A percentile compares a stretch with the other conserved stretches of the same genome.
phyloP scores from a whole-genome alignment of 2,113 vertebrate species.

The Scophthalmus maximus region DNA sequence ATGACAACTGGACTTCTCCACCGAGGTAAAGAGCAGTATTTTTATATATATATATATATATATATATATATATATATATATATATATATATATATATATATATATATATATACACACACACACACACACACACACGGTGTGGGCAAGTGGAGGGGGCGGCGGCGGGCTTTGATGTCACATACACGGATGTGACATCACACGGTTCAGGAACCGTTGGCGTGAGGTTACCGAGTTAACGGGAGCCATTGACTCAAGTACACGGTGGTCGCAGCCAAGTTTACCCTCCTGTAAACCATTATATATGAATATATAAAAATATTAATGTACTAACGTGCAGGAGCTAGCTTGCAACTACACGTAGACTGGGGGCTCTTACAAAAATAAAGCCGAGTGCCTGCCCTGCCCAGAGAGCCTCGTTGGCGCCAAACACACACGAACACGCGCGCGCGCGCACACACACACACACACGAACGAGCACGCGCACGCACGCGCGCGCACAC shows the following conservation, averaged over 20 bases:
- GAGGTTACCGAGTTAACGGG: neutral
- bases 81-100: too few species aligned
- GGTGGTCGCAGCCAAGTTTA: too few species aligned
- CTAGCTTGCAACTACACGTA: neutral
- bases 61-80: too few species aligned
- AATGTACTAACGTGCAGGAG: neutral
- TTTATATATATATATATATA: too few species aligned
- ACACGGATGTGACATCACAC: conserved; percentile 46
- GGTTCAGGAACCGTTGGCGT: neutral
- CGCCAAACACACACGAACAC: conserved; percentile 72
- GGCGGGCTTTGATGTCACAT: neutral
- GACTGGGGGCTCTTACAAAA: neutral
- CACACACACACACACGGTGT: neutral
- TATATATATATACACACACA: neutral
- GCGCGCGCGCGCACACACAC: conserved; percentile 35
- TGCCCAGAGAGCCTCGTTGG: conserved; percentile 65
- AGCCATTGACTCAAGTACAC: too few species aligned
- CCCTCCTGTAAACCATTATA: too few species aligned
- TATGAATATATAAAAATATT: too few species aligned
- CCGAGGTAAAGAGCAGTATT: too few species aligned
- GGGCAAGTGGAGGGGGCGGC: neutral
- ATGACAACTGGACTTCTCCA: too few species aligned
- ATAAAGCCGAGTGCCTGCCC: neutral
- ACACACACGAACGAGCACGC: conserved; percentile 44
- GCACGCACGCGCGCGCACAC: conserved; percentile 28